phyloP scores from a whole-genome alignment of 2,888 invertebrate genomes.

The Eupsilia transversa region DNA sequence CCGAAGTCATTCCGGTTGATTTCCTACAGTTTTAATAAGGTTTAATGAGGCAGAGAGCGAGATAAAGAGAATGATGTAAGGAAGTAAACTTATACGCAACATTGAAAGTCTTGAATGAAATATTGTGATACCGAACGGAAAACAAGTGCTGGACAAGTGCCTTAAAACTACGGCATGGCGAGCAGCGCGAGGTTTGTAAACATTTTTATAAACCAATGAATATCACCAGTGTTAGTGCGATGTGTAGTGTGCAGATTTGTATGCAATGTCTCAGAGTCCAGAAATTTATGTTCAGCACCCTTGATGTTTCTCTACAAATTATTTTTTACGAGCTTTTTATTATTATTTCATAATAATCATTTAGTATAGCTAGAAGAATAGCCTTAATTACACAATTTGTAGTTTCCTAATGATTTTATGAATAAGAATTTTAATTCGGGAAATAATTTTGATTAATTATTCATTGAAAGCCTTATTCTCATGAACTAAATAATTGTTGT shows the following conservation, averaged over 20 bases:
- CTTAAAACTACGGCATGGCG: slow-evolving; percentile 61
- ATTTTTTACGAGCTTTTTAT: slow-evolving; percentile 8
- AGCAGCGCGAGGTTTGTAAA: slow-evolving; percentile 69
- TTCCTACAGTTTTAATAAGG: background rate
- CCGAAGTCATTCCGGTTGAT: background rate
- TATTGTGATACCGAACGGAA: slow-evolving; percentile 33
- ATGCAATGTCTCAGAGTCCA: slow-evolving; percentile 4
- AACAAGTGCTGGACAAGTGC: slow-evolving; percentile 34
- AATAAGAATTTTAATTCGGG: background rate
- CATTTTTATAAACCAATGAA: background rate
- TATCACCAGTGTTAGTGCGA: slow-evolving; percentile 4
- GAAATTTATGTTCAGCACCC: background rate
- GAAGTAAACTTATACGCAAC: slow-evolving; percentile 46
- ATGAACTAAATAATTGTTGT: background rate
- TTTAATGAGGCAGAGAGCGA: slow-evolving; percentile 8
- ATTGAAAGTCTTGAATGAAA: slow-evolving; percentile 27
- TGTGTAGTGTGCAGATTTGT: slow-evolving; percentile 4
- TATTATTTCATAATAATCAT: slow-evolving; percentile 1
- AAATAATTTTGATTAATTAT: background rate
- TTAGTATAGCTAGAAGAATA: background rate
- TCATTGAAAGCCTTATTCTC: slow-evolving; percentile 10
- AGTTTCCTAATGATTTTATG: background rate
- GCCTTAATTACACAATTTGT: slow-evolving; percentile 12
- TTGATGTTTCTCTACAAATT: background rate
- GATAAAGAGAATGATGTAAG: slow-evolving; percentile 58